Percentiles rank a stretch among this genome's conserved stretches.
phyloP scores from a whole-genome alignment of 30 jellyfish, hydroid and myxozoan genomes.

The Rhopilema esculentum region DNA sequence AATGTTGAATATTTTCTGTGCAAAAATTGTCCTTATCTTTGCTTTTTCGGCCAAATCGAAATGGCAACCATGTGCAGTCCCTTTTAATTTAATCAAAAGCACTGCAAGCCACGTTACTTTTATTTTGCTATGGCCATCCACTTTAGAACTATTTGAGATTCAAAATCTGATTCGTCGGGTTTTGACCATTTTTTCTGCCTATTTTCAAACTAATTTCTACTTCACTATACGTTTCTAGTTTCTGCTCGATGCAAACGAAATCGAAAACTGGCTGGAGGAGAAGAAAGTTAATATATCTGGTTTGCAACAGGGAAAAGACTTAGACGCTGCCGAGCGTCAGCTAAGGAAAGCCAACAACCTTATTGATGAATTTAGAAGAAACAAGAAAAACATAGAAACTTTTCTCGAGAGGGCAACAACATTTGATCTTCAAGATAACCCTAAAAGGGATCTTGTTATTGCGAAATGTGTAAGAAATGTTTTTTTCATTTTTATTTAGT shows the following conservation, averaged over 20 bases:
- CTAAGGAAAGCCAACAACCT: slow-evolving; percentile 41
- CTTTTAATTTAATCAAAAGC: no score
- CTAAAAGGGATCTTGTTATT: slow-evolving; percentile 18
- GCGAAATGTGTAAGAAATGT: slow-evolving; percentile 20
- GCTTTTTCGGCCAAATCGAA: no score
- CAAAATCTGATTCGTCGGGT: no score
- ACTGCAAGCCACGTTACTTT: not conserved
- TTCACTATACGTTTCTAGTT: not conserved
- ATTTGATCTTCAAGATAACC: slow-evolving; percentile 15
- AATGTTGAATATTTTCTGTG: no score
- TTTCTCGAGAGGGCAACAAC: slow-evolving; percentile 22
- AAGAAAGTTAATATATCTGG: slow-evolving; percentile 33
- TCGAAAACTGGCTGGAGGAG: slow-evolving; percentile 71
- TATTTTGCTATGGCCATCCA: not conserved
- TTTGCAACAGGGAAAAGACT: slow-evolving; percentile 63
- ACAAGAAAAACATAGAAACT: slow-evolving; percentile 5
- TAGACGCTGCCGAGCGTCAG: slow-evolving; percentile 73
- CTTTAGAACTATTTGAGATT: not conserved
- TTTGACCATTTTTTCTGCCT: not conserved
- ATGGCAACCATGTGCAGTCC: no score
- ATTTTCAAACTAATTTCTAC: not conserved
- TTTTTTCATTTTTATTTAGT: not conserved
- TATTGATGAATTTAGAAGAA: slow-evolving; percentile 36
- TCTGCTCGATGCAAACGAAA: slow-evolving; percentile 70
- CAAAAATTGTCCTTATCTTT: no score